Conservation (phyloP, 2,888 invertebrate genomes). For the Tetragnatha montana region DNA sequence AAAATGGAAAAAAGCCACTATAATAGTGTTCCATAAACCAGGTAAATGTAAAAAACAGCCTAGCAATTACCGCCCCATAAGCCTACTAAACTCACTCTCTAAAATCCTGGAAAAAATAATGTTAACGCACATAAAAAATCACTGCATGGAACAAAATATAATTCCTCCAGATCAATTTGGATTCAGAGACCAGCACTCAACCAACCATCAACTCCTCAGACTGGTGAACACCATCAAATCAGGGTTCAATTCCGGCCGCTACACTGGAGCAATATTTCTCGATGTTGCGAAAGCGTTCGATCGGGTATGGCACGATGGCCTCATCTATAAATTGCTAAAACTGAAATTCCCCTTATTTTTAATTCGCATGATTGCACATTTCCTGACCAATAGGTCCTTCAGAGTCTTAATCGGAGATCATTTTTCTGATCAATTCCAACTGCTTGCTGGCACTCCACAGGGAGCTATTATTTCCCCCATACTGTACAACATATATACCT, state of each 20-base stretch:
- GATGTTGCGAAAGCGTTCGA: constrained; percentile 22
- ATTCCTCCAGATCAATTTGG: constrained; percentile 20
- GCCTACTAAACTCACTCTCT: background rate
- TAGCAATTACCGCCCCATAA: background rate
- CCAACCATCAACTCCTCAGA: background rate
- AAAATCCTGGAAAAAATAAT: background rate
- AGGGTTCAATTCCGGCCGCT: background rate
- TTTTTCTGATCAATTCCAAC: background rate
- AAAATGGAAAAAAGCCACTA: background rate
- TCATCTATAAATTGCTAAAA: background rate
- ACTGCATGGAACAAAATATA: background rate
- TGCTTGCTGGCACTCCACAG: constrained; percentile 4
- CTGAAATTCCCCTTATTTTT: background rate
- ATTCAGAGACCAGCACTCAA: background rate
- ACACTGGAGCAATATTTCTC: background rate
- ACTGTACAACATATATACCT: background rate
- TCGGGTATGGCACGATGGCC: constrained; percentile 8
- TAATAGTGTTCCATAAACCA: background rate
- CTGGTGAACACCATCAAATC: background rate
- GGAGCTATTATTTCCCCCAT: background rate
- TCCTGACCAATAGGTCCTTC: background rate
- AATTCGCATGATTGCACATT: background rate
- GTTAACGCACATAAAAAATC: background rate
- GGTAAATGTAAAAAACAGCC: background rate
- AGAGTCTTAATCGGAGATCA: background rate